A percentile compares a stretch with the other conserved stretches of the same genome.
Evolutionary conservation across 2,888 invertebrate genomes (phyloP).

Genomic region (Xestia ashworthii): DNA sequence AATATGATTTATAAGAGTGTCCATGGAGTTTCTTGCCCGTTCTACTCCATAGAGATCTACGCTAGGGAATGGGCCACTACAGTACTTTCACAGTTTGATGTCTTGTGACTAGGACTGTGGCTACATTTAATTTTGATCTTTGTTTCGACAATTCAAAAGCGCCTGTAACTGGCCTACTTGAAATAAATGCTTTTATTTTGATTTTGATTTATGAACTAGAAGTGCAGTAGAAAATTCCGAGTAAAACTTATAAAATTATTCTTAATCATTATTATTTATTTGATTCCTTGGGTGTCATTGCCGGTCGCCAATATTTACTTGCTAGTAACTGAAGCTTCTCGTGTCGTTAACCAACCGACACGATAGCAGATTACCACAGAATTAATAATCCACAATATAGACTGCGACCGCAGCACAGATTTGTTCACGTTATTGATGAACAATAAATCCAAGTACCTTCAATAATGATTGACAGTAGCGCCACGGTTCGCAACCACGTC

Average conservation of each 20-base stretch:
- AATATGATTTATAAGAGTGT: no score
- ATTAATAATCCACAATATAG: constrained; percentile 43
- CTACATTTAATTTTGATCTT: no score
- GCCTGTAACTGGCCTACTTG: no score
- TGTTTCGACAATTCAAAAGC: no score
- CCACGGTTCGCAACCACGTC: constrained; percentile 48
- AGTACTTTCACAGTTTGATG: no score
- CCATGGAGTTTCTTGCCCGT: no score
- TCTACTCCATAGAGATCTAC: no score
- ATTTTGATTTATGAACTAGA: background rate
- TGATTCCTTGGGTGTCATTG: background rate
- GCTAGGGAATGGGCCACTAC: no score
- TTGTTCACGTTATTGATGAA: constrained; percentile 64
- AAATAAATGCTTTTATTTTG: no score
- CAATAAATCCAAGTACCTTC: constrained; percentile 70
- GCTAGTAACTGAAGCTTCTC: background rate
- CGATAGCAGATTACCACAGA: background rate
- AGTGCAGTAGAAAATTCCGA: background rate
- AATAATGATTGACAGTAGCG: constrained; percentile 72
- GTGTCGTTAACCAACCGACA: background rate
- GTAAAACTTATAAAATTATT: background rate
- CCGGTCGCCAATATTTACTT: background rate
- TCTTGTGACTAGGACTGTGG: no score
- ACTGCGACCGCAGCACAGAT: constrained; percentile 31
- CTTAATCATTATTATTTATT: background rate